phyloP scores from a whole-genome alignment of 2,797 vertebrate genomes.

The Astyanax mexicanus region DNA sequence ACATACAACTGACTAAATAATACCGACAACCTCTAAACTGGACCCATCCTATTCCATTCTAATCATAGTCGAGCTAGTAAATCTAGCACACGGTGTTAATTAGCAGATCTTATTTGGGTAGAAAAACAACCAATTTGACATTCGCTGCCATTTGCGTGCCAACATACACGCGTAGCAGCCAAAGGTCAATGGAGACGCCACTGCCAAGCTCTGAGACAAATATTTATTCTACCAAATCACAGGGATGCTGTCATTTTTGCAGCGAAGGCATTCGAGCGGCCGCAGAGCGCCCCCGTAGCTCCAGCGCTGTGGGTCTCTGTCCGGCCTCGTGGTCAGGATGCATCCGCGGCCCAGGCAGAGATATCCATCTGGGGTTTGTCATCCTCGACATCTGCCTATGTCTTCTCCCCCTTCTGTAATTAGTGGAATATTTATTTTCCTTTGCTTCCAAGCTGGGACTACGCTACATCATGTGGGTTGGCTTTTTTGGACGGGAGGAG shows the following conservation, averaged over 20 bases:
- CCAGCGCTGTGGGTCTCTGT: slow-evolving; percentile 33
- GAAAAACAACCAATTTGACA: background rate
- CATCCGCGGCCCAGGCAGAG: slow-evolving; percentile 60
- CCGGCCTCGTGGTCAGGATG: slow-evolving; percentile 53
- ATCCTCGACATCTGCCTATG: slow-evolving; percentile 82
- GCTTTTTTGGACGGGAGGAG: slow-evolving; percentile 34
- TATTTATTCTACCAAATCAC: slow-evolving; percentile 82
- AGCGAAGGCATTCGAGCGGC: slow-evolving; percentile 40
- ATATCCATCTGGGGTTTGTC: slow-evolving; percentile 85
- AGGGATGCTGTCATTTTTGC: slow-evolving; percentile 57
- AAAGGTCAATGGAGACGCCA: slow-evolving; percentile 73
- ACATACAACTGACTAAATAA: no score
- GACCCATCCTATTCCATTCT: background rate
- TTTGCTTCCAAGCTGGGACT: slow-evolving; percentile 71
- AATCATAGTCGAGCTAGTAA: background rate
- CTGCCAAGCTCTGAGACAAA: slow-evolving; percentile 79
- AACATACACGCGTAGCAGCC: slow-evolving; percentile 8
- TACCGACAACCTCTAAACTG: no score
- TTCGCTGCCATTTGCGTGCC: background rate
- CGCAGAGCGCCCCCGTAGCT: slow-evolving; percentile 39
- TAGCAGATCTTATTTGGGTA: background rate
- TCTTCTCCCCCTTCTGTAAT: slow-evolving; percentile 80
- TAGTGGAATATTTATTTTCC: slow-evolving; percentile 85
- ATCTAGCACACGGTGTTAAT: background rate
- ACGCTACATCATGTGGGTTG: slow-evolving; percentile 51